Evolutionary conservation across 2,113 vertebrate genomes (phyloP), one percentile per base, ranked within the genome.

Genomic region (Motacilla alba): DNA sequence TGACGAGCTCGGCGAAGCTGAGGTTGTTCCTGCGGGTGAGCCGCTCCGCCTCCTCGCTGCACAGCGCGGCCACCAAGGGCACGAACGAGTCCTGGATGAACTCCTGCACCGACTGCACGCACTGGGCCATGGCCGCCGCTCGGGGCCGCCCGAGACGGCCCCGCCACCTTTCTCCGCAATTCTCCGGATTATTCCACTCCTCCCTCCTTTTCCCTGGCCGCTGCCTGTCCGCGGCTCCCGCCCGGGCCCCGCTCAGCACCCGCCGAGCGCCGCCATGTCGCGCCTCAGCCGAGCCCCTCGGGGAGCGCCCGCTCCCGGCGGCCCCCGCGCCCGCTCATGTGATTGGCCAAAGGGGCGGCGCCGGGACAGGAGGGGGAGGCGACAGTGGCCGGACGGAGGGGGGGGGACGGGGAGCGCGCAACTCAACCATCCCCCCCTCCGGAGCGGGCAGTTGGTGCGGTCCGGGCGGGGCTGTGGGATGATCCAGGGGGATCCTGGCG

Each of bases 41-140:
- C 86, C 96, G 97, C 97, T 99, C 99, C 90, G 99, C 99, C 94
- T 99, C 99, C 84, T 99, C 98, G 84, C 99, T 99, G 88, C 99
- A 99, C 83, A 99, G 96, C n/a, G 99, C 99, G 67, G 99, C 99
- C 88, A 99, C 99, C 98, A 98, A 99, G 50, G 99, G 99, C 55
- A 99, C 99, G 96, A 99, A 99, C 46, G 99, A 99, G 97, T 99
- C 99, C 97, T 99, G 99, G 90, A 99, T 98, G 78, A 99, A 99
- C 98, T 99, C 99, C 94, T 99, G 99, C 93, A 99, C 99, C 27
- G 99, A 99, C 95, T 99, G 99, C 35, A 99, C 98, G 74, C 99
- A 99, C 96, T 99, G 99, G 89, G 99, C 99, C 99, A 99, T 99
- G 73, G 86, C 95, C 78, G 18, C 80, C 46, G 55, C 26, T 73